Evolutionary conservation across 2,797 vertebrate species (phyloP), one percentile per base, ranked within the genome.

Genomic region (Tachyglossus aculeatus): DNA sequence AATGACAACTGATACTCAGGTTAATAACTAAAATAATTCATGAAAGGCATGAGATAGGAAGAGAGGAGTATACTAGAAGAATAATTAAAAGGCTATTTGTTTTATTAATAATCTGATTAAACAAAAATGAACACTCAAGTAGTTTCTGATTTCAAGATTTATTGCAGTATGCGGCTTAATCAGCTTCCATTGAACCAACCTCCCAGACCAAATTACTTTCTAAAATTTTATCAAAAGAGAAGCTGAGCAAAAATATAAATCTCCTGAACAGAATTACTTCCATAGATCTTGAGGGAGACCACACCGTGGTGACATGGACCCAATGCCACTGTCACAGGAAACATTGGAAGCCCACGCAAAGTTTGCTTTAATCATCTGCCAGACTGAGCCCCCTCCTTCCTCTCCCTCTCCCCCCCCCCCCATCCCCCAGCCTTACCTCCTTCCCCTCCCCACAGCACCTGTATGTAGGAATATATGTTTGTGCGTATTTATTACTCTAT

Each of bases 91-190:
- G 71, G 32, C 59, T 1, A n/a, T 71, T 81, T 83, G 64, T 75
- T 43, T 79, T 79, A 85, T 80, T 83, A 87, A 83, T 85, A 81
- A 78, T 83, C 59, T 78, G 78, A 83, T 85, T 83, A 77, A 72
- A 69, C 41, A 74, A 80, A 71, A 68, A 48, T 58, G 59, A 81
- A 70, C 39, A 62, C 59, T 85, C 68, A 77, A 67, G 61, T 44
- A 38, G 53, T 69, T 71, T 61, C 36, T 72, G 75, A 79, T 77
- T 73, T 62, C 40, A 63, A 73, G 72, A 81, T 85, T 81, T 77
- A 81, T 86, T 77, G 57, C 52, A 31, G 15, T 67, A 32, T 50
- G 41, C 57, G 66, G 25, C 34, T 55, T 77, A 80, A 83, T 77
- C 78, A 83, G 53, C 40, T 66, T 57, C 33, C 68, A 54, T 25